Conservation (phyloP, 2,888 invertebrate species). For the Abrostola triplasia region DNA sequence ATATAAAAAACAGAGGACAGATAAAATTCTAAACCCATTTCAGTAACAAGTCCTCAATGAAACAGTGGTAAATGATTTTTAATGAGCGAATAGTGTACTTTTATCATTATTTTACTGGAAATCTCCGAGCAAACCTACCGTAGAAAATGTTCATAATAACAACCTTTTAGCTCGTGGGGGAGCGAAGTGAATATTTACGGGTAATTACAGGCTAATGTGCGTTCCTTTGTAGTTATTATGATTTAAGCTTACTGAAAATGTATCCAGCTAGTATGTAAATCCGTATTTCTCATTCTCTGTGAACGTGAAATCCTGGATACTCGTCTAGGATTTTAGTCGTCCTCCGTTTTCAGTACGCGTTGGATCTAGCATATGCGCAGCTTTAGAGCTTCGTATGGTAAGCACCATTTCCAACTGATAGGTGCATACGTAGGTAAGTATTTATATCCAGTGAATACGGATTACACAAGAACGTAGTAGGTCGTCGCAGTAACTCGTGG, state of each 20-base stretch:
- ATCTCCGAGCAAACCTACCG: neutral
- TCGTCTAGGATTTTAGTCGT: neutral
- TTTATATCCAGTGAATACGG: neutral
- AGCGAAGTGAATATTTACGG: conserved; percentile 7
- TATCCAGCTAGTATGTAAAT: conserved; percentile 8
- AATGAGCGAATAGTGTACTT: no score
- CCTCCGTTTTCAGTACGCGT: neutral
- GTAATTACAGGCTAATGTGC: conserved; percentile 10
- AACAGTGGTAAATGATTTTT: no score
- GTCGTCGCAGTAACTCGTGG: neutral
- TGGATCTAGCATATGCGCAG: no score
- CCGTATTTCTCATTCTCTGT: conserved; percentile 11
- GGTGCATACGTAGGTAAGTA: no score
- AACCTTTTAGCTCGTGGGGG: neutral
- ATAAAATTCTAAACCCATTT: no score
- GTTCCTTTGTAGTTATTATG: conserved; percentile 12
- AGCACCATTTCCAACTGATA: no score
- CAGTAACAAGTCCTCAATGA: no score
- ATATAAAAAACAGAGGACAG: no score
- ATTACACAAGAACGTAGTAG: neutral
- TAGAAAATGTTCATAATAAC: neutral
- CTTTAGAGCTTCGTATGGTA: no score
- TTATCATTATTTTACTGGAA: neutral
- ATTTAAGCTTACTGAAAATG: conserved; percentile 10
- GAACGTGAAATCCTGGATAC: neutral